Conservation (phyloP, 2,113 vertebrate species). For the Stomatorhinus ivindoensis region DNA sequence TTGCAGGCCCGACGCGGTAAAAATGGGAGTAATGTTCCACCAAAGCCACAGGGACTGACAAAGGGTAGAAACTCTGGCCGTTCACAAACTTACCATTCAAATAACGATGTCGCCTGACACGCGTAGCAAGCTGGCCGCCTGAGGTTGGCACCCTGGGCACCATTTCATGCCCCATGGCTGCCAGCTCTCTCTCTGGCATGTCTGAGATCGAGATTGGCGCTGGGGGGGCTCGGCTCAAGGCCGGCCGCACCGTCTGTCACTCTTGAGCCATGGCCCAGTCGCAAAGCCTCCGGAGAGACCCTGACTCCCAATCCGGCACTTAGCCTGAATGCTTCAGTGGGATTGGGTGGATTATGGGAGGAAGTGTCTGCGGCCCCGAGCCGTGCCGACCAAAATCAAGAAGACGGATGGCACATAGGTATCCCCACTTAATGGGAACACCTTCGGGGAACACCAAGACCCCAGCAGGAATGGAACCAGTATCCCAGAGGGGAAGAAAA, state of each 20-base stretch:
- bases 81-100: background rate
- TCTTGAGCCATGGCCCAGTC: constrained; percentile 4
- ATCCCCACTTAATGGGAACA: background rate
- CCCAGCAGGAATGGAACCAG: background rate
- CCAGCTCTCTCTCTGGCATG: background rate
- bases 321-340: background rate
- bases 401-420: background rate
- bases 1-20: background rate
- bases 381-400: background rate
- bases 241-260: constrained; percentile 12
- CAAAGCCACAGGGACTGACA: background rate
- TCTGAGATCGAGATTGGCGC: background rate
- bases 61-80: background rate
- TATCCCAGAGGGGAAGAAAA: background rate
- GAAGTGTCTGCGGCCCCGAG: background rate
- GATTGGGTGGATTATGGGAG: too few relatives aligned
- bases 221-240: background rate
- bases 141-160: background rate
- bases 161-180: background rate
- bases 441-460: too few relatives aligned
- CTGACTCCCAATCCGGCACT: background rate
- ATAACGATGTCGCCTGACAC: background rate
- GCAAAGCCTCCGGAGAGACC: background rate
- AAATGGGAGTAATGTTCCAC: background rate
- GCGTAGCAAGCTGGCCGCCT: background rate